Percentiles rank a stretch among this genome's conserved stretches.
phyloP scores from a whole-genome alignment of 2,113 vertebrate genomes.

The Tychaedon coryphoeus region DNA sequence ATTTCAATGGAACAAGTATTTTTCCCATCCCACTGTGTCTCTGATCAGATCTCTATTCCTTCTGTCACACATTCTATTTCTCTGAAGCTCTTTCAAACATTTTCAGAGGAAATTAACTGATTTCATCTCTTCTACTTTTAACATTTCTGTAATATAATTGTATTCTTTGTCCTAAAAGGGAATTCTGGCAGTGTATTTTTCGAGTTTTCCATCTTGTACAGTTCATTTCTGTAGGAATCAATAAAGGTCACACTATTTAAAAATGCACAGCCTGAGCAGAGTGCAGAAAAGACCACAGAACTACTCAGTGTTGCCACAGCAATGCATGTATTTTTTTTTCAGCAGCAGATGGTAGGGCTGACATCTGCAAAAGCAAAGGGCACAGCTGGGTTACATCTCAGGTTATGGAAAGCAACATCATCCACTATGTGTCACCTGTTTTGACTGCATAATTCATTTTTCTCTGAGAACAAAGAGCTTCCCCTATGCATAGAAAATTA shows the following conservation, averaged over 20 bases:
- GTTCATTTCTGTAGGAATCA: slow-evolving; percentile 40
- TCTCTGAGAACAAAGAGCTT: slow-evolving; percentile 52
- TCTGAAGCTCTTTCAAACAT: background rate
- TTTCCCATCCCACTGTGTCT: background rate
- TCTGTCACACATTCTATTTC: background rate
- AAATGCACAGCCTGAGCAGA: slow-evolving; percentile 9
- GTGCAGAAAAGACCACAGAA: background rate
- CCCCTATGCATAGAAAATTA: slow-evolving; percentile 20
- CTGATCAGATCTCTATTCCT: background rate
- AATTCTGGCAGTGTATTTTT: background rate
- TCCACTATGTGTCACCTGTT: slow-evolving; percentile 48
- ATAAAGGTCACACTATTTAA: slow-evolving; percentile 56
- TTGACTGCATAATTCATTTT: slow-evolving; percentile 55
- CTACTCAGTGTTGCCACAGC: slow-evolving; percentile 39
- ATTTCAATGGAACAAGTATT: background rate
- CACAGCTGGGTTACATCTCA: slow-evolving; percentile 52
- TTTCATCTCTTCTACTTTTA: slow-evolving; percentile 7
- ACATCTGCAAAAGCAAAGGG: slow-evolving; percentile 65
- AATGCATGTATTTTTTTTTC: background rate
- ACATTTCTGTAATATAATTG: background rate
- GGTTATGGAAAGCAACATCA: slow-evolving; percentile 62
- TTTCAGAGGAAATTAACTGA: slow-evolving; percentile 46
- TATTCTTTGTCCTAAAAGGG: background rate
- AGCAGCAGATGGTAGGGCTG: slow-evolving; percentile 55
- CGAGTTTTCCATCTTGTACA: background rate